Evolutionary conservation across 2,113 vertebrate genomes (phyloP).

Genomic region (Hemibagrus wyckioides): DNA sequence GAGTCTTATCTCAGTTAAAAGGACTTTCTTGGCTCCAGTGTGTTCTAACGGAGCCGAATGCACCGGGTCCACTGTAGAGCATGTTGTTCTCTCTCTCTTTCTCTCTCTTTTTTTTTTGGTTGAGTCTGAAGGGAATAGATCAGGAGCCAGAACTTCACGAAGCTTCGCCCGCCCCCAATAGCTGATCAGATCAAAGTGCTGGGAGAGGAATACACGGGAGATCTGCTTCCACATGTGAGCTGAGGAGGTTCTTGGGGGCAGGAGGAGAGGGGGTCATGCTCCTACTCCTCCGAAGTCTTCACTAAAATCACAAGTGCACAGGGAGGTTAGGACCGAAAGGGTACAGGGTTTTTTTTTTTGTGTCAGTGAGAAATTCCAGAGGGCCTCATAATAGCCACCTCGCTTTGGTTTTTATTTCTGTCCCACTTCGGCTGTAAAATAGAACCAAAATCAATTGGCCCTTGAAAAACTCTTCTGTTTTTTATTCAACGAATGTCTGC

Average conservation of each 20-base stretch:
- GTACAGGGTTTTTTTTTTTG: conserved; percentile 40
- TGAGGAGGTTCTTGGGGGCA: not conserved
- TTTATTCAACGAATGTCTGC: conserved; percentile 14
- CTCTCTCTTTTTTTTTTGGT: not conserved
- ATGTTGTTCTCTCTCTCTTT: not conserved
- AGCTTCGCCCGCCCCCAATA: not conserved
- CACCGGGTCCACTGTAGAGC: not conserved
- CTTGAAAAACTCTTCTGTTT: not conserved
- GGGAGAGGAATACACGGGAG: conserved; percentile 8
- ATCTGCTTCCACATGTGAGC: not conserved
- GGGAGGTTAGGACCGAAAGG: conserved; percentile 13
- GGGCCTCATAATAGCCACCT: not conserved
- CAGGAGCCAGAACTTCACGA: conserved; percentile 5
- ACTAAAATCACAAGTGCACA: not conserved
- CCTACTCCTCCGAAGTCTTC: not conserved
- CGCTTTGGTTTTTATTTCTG: conserved; percentile 5
- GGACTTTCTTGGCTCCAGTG: not conserved
- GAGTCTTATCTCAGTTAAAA: not conserved
- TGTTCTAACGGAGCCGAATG: not conserved
- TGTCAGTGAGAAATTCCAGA: conserved; percentile 18
- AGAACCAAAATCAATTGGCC: not conserved
- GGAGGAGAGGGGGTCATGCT: not conserved
- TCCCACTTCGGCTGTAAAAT: not conserved
- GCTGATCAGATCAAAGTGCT: conserved; percentile 22
- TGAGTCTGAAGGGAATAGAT: conserved; percentile 6